A percentile compares a stretch with the other conserved stretches of the same genome.
Evolutionary conservation across 2,797 vertebrate species (phyloP).

Genomic region (Bradypodion pumilum): DNA sequence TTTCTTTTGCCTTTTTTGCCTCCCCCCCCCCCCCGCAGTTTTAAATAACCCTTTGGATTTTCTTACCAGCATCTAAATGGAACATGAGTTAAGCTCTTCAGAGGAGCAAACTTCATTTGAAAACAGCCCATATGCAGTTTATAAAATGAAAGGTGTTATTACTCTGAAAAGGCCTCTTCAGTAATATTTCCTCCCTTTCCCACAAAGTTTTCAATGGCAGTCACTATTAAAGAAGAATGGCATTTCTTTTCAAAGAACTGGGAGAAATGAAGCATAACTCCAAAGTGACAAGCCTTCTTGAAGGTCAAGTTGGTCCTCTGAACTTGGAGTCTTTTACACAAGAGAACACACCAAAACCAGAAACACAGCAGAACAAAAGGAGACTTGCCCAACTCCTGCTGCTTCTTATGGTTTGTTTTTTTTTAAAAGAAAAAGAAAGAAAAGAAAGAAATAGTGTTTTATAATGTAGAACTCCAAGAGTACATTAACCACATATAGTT

Average conservation of each 20-base stretch:
- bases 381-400: neutral
- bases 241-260: slow-evolving; percentile 8
- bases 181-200: neutral
- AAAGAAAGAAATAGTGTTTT: no score
- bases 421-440: no score
- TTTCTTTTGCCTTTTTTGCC: neutral
- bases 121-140: neutral
- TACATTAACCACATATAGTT: neutral
- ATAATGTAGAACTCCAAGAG: neutral
- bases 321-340: slow-evolving; percentile 2
- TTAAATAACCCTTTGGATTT: neutral
- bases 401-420: neutral
- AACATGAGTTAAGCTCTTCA: neutral
- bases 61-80: neutral
- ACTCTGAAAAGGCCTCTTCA: neutral
- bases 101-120: neutral
- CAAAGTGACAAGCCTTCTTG: neutral
- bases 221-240: neutral
- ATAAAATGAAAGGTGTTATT: neutral
- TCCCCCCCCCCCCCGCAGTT: neutral
- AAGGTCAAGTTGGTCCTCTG: neutral
- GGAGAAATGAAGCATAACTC: neutral
- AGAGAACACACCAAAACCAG: neutral
- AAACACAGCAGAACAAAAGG: slow-evolving; percentile 9
- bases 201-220: neutral